Evolutionary conservation across 2,888 invertebrate genomes (phyloP).

Genomic region (Calameuta pallipes): DNA sequence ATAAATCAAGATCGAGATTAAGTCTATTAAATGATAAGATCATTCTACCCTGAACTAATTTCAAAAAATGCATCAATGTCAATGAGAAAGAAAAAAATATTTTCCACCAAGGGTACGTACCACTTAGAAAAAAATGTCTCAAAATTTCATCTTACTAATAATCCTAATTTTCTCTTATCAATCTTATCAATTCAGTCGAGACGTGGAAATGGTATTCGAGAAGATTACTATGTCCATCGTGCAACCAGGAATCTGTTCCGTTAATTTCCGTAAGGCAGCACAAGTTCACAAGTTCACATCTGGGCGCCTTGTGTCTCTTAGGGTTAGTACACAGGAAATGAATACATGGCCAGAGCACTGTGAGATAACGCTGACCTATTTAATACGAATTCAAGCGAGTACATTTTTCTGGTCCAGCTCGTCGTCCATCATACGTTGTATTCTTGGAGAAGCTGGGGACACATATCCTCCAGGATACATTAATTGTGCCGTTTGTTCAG

Average conservation of each 20-base stretch:
- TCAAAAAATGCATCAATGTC: neutral
- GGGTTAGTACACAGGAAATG: conserved; percentile 22
- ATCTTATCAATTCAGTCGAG: neutral
- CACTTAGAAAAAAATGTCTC: no score
- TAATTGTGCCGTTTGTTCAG: no score
- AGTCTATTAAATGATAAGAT: neutral
- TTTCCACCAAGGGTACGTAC: neutral
- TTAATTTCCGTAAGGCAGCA: conserved; percentile 9
- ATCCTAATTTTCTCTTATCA: neutral
- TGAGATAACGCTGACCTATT: neutral
- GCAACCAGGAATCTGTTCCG: conserved; percentile 10
- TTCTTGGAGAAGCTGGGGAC: no score
- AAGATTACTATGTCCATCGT: conserved; percentile 20
- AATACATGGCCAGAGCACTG: no score
- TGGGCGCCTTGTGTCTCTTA: conserved; percentile 30
- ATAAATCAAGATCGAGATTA: neutral
- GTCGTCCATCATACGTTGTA: no score
- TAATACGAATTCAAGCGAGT: no score
- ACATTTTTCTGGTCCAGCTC: no score
- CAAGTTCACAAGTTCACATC: conserved; percentile 25
- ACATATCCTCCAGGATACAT: no score
- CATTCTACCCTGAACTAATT: neutral
- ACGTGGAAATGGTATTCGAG: conserved; percentile 9
- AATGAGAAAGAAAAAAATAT: neutral
- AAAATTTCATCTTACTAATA: neutral